Evolutionary conservation across 2,797 vertebrate species (phyloP).

Genomic region (Orientallactaga sibirica): DNA sequence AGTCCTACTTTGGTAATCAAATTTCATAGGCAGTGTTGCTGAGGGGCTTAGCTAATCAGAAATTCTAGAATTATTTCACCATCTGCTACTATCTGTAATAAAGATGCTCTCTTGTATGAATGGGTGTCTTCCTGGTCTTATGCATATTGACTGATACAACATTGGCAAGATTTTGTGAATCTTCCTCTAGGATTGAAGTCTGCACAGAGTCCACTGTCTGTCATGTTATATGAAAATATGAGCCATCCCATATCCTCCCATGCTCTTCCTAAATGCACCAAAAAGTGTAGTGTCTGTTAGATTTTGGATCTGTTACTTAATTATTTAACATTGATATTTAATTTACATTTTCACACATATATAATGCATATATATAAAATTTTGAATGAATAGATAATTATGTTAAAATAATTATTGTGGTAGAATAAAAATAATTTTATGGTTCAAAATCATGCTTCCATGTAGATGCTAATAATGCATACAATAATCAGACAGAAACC

Average conservation of each 20-base stretch:
- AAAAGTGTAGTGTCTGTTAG: background rate
- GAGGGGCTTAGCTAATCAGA: background rate
- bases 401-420: background rate
- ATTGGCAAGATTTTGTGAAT: background rate
- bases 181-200: accelerated
- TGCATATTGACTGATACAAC: background rate
- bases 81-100: background rate
- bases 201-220: background rate
- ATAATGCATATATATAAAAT: background rate
- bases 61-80: background rate
- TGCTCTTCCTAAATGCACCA: background rate
- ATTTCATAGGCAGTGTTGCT: too few relatives aligned
- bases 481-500: background rate
- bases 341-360: background rate
- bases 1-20: background rate
- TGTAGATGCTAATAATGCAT: accelerated
- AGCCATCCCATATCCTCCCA: background rate
- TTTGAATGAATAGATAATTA: background rate
- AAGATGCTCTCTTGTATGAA: background rate
- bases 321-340: background rate
- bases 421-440: background rate
- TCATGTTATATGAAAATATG: background rate
- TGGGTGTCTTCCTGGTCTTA: too few relatives aligned
- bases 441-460: background rate
- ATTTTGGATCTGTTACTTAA: too few relatives aligned